phyloP scores from a whole-genome alignment of 1,140 invertebrate species.

The Babylonia areolata region DNA sequence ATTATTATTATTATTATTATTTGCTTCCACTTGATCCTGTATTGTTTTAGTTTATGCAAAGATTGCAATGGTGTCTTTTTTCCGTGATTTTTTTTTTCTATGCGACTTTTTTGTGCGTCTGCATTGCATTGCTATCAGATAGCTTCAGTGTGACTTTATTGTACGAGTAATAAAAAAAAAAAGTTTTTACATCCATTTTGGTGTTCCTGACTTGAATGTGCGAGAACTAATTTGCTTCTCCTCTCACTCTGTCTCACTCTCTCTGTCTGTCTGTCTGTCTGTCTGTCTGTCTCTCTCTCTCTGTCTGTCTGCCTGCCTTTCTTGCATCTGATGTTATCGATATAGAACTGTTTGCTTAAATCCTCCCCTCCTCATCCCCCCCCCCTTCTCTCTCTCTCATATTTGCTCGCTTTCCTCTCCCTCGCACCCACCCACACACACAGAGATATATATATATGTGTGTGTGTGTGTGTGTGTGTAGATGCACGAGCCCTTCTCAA shows the following conservation, averaged over 20 bases:
- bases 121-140: background rate
- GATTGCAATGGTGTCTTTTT: background rate
- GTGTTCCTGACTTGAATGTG: background rate
- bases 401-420: background rate
- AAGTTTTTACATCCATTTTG: conserved; percentile 13
- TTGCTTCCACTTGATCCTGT: too few relatives aligned
- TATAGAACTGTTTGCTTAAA: background rate
- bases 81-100: background rate
- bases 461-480: too few relatives aligned
- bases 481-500: too few relatives aligned
- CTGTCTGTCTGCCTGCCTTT: background rate
- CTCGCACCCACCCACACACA: too few relatives aligned
- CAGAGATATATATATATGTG: too few relatives aligned
- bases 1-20: too few relatives aligned
- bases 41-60: background rate
- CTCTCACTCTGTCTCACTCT: background rate
- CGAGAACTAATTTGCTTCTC: background rate
- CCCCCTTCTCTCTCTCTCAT: background rate
- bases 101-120: background rate
- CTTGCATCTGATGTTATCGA: background rate
- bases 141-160: conserved; percentile 18
- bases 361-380: too few relatives aligned
- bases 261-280: background rate
- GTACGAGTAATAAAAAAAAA: conserved; percentile 19
- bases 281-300: conserved; percentile 1